Conservation (phyloP, 2,797 vertebrate species). For the Babyrousa celebensis region DNA sequence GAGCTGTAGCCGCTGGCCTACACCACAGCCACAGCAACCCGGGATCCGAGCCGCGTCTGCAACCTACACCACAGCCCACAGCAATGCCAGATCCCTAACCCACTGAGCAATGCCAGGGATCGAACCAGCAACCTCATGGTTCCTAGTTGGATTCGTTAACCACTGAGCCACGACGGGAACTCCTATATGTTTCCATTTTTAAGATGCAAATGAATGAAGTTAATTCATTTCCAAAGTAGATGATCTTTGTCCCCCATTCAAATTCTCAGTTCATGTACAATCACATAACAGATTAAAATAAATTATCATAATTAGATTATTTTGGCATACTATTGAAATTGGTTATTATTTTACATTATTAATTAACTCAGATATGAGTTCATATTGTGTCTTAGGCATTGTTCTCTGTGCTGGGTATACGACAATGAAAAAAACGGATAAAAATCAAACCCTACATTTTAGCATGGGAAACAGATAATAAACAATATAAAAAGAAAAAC, state of each 20-base stretch:
- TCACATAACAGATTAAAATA: constrained; percentile 48
- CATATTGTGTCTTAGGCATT: background rate
- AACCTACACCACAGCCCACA: no score
- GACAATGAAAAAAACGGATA: constrained; percentile 36
- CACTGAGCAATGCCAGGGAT: no score
- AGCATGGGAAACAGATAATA: background rate
- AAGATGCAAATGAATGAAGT: constrained; percentile 18
- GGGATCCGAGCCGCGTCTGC: no score
- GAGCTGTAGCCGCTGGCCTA: no score
- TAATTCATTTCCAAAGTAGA: constrained; percentile 51
- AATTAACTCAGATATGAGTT: constrained; percentile 38
- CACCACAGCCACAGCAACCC: no score
- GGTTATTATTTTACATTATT: constrained; percentile 48
- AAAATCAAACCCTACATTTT: constrained; percentile 21
- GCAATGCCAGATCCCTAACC: no score
- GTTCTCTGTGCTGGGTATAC: background rate
- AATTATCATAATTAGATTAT: constrained; percentile 31
- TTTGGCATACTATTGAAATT: constrained; percentile 45
- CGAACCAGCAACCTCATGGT: no score
- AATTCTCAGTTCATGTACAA: background rate
- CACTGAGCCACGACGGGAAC: no score
- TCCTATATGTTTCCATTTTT: constrained; percentile 1
- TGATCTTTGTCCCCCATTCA: background rate
- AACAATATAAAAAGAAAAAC: constrained; percentile 56
- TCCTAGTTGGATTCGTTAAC: no score